Conservation (phyloP, 2,113 vertebrate species). For the Quiscalus mexicanus region DNA sequence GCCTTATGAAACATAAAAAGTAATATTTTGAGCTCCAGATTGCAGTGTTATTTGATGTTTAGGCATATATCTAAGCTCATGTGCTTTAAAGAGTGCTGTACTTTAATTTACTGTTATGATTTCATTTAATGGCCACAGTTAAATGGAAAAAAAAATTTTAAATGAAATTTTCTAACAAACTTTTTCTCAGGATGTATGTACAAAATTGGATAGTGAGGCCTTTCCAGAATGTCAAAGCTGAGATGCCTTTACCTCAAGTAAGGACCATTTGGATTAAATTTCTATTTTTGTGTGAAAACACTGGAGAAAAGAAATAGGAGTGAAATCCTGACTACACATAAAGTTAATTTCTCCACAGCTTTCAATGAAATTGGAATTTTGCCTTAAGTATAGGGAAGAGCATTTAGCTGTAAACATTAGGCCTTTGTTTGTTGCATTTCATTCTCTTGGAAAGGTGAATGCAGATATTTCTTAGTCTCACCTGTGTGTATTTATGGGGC, state of each 20-base stretch:
- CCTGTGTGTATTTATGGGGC: not conserved
- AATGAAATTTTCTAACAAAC: not conserved
- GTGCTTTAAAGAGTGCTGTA: not conserved
- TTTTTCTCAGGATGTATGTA: not conserved
- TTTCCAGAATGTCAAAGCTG: not conserved
- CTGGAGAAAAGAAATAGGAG: not conserved
- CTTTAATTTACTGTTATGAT: not conserved
- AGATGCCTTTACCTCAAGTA: not conserved
- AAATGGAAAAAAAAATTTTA: not conserved
- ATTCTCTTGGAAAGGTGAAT: not conserved
- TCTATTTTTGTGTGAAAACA: not conserved
- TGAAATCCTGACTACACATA: not conserved
- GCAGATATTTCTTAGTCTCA: not conserved
- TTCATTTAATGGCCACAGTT: not conserved
- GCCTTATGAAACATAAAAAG: not conserved
- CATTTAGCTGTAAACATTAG: not conserved
- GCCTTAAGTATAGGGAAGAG: not conserved
- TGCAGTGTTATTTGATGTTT: not conserved
- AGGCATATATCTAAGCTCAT: not conserved
- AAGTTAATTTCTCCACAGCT: not conserved
- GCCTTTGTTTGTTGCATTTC: not conserved
- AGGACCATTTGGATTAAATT: not conserved
- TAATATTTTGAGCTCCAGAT: not conserved
- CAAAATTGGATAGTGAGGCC: not conserved
- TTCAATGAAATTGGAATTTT: not conserved